Evolutionary conservation across 2,113 vertebrate species (phyloP), one percentile per base, ranked within the genome.

Genomic region (Microcebus tavaratra): DNA sequence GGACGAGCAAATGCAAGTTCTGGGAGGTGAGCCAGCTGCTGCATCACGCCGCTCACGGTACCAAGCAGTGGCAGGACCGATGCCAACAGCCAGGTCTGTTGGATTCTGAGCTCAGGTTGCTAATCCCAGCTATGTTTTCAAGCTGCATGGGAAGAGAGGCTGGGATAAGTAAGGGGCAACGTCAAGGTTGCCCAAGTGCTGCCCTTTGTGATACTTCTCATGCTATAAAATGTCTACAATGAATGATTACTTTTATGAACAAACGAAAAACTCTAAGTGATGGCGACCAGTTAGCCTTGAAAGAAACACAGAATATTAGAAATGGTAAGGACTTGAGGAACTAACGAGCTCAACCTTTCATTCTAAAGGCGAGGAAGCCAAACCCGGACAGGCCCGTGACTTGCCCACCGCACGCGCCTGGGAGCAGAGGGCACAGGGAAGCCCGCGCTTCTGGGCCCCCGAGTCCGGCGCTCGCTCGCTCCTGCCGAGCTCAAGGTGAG

Each of bases 391-490:
- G 29, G 42, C 10, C 20, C 0, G 2, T 0, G 45, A 11, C 25
- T 1, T 20, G 34, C 8, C 8, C 4, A 3, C 21, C 8, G 57
- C 67, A 29, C 5, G 31, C 25, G 5, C 21, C 34, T 0, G 34
- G 14, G 7, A 55, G 67, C 29, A 1, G 65, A 34, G 17, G 0
- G 1, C 50, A 0, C 48, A 15, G 67, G 1, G 29, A 11, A 0
- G 8, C 7, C n/a, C 2, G 1, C 3, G 3, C 14, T n/a, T 31
- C 78, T 8, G n/a, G 36, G 50, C 29, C 45, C 57, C 57, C 1
- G 9, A 18, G 59, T 3, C 39, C 36, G n/a, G 57, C 6, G 14
- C 45, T 50, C 15, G 0, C 45, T 50, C 15, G 0, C 0, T 11
- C 1, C 0, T 10, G 8, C 31, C 50, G 34, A 80, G 48, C 3